Base-by-base conservation (phyloP, 2,113 vertebrate species). In the Hypomesus transpacificus region DNA sequence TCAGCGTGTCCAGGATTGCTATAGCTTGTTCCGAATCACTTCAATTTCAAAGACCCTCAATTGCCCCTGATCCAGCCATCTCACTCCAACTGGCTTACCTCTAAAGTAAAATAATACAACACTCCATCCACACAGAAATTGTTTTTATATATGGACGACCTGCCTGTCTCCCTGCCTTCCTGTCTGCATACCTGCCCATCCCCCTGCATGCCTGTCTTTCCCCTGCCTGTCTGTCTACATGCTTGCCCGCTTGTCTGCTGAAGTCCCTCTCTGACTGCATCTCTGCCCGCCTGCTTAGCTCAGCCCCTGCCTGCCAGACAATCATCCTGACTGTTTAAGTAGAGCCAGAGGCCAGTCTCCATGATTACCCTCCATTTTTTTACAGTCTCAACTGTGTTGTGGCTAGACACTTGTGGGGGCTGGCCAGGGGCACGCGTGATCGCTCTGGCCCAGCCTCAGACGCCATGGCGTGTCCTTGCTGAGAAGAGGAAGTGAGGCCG, bases 341-440 rank as follows among this genome's bases (percentile, higher is more conserved):
- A 34, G 61, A 31, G 61, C 61, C 28, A 39, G 61, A 63, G 16
- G 53, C 17, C 53, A 46, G 39, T 46, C 39, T 46, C 39, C 39
- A 46, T 56, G 18, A 65, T 24, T 69, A 58, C 9, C 63, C 79
- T 80, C 68, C 85, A 90, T 89, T 77, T 82, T 85, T 85, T 80
- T 84, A 80, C 84, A 83, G 81, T 75, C 81, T 84, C 79, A 85
- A 82, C 82, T 84, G 79, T 85, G 79, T 85, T 86, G 84, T 87
- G 88, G 81, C 86, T 83, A 86, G 87, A 90, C 88, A 22, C 53
- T 65, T 80, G 17, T 82, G 83, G 80, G 69, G 79, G 46, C 22
- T 34, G 22, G 78, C 82, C 82, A 75, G 60, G 77, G 73, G 68
- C 53, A 26, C 61, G n/a, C 81, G 80, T 83, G 85, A 90, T 85